Evolutionary conservation across 2,113 vertebrate genomes (phyloP), one percentile per base, ranked within the genome.

Genomic region (Hippocampus guttulatus): DNA sequence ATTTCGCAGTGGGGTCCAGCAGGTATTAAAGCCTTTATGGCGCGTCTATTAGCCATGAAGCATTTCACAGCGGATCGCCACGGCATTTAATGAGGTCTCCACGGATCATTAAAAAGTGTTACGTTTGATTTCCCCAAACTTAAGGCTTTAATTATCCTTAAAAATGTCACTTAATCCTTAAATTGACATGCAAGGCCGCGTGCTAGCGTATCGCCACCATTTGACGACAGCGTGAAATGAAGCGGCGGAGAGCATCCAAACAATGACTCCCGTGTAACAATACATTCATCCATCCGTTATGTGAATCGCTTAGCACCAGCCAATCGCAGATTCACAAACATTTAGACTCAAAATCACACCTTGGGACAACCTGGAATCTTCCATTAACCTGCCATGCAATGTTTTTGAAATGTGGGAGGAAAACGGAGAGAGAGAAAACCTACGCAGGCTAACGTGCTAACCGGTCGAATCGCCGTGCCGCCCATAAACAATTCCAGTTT

Each of bases 1-100:
- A 61, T 61, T 33, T 33, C 27, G 58, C 27, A 1, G 7, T 20
- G 3, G 58, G 27, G 6, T 33, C 27, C 27, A 33, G 15, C 15
- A 61, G 27, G 16, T 61, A 61, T 61, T 61, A 61, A 61, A 61
- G 27, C 27, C 30, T 61, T 61, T 61, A 61, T 61, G 27, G 27
- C 58, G 58, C 27, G 57, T 30, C 58, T 61, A 61, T 61, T 61
- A 61, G 27, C 58, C 7, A 61, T 18, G 25, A 33, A 60, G 58
- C 58, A 60, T 60, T 30, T 60, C 58, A 61, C 58, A 38, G 30
- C 16, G 16, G 58, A 16, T 25, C 23, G 55, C n/a, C n/a, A 25
- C 12, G 3, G 23, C 55, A 25, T 58, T 61, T 33, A 61, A 61
- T 30, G 1, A 8, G 58, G 16, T 61, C 58, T 61, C 30, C 27